A percentile compares a stretch with the other conserved stretches of the same genome.
Evolutionary conservation across 37 sponge, comb jelly and placozoan genomes (phyloP).

Genomic region (Bolinopsis microptera): DNA sequence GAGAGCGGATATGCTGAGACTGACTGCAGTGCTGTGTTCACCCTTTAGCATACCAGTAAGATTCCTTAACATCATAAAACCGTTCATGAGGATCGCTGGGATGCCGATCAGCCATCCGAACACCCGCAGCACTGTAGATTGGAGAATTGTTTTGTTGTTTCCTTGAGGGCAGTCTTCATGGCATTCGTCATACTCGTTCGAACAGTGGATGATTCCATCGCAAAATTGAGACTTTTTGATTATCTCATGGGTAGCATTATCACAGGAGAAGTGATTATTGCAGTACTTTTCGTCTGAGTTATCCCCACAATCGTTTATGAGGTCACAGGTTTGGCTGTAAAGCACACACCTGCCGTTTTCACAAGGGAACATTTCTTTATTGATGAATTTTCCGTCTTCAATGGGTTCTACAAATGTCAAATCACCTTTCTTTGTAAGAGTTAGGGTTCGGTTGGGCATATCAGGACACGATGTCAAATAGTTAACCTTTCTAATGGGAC

Average conservation of each 20-base stretch:
- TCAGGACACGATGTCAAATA: neutral
- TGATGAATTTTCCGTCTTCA: neutral
- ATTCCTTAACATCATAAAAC: neutral
- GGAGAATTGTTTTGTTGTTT: conserved; percentile 1
- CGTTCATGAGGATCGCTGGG: conserved; percentile 14
- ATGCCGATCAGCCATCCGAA: conserved; percentile 44
- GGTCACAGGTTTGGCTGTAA: conserved; percentile 31
- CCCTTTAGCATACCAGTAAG: neutral
- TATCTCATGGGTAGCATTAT: neutral
- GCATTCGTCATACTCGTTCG: conserved; percentile 11
- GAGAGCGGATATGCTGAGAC: neutral
- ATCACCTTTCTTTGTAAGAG: neutral
- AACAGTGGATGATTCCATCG: conserved; percentile 29
- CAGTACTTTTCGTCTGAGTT: neutral
- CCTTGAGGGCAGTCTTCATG: neutral
- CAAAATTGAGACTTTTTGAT: neutral
- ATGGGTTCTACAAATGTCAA: neutral
- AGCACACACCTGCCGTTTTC: conserved; percentile 17
- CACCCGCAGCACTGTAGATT: neutral
- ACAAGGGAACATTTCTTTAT: conserved; percentile 13
- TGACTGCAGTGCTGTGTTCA: neutral
- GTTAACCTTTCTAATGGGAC: neutral
- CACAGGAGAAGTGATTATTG: neutral
- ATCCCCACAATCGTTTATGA: conserved; percentile 40
- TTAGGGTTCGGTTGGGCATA: neutral